Conservation (phyloP, 2,888 invertebrate genomes). For the Apomyelois bistriatella region DNA sequence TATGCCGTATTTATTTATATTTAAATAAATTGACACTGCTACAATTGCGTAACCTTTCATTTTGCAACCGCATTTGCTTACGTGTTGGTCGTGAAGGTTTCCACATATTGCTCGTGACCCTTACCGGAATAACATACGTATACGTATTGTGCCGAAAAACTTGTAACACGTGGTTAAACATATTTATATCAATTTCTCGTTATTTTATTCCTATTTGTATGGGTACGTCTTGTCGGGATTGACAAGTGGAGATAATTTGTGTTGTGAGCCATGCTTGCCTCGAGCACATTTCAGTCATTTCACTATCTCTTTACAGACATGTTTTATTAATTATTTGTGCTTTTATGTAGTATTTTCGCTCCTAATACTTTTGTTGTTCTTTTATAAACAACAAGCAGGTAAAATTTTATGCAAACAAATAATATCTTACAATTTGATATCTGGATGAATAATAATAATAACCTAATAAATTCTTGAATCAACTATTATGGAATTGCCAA, state of each 20-base stretch:
- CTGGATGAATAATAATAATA: background rate
- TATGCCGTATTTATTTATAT: slow-evolving; percentile 22
- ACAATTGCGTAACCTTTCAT: slow-evolving; percentile 77
- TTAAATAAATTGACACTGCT: slow-evolving; percentile 44
- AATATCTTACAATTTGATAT: background rate
- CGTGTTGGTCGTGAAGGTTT: slow-evolving; percentile 77
- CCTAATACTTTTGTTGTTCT: background rate
- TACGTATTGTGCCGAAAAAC: slow-evolving; percentile 34
- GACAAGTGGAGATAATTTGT: slow-evolving; percentile 19
- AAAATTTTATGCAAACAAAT: no score
- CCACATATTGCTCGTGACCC: slow-evolving; percentile 69
- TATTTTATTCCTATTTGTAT: slow-evolving; percentile 5
- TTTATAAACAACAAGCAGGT: no score
- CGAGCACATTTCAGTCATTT: slow-evolving; percentile 21
- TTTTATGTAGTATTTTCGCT: background rate
- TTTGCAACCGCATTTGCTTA: slow-evolving; percentile 73
- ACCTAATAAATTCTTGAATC: background rate
- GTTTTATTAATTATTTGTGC: background rate
- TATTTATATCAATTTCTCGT: background rate
- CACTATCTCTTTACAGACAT: slow-evolving; percentile 10
- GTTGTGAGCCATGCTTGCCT: slow-evolving; percentile 21
- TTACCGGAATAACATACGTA: slow-evolving; percentile 38
- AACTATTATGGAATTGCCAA: slow-evolving; percentile 39
- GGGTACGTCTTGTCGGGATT: slow-evolving; percentile 14
- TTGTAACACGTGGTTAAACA: slow-evolving; percentile 41